Conservation (phyloP, 1,140 invertebrate species). For the Bactericera cockerelli region DNA sequence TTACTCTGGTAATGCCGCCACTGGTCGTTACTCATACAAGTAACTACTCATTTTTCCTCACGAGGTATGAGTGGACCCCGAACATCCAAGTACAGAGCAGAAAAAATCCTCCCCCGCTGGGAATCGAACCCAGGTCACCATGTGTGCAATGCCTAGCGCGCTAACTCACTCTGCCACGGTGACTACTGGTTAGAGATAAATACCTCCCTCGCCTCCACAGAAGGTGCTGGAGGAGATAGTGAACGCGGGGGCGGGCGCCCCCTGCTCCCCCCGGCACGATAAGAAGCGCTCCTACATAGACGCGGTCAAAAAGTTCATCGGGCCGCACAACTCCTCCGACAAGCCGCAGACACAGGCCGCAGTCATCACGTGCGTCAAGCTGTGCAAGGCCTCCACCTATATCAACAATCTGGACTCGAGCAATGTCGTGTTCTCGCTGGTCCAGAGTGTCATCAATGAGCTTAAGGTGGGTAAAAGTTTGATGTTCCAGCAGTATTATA, state of each 20-base stretch:
- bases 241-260: constrained; percentile 70
- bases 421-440: constrained; percentile 85
- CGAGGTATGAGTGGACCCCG: too few species aligned
- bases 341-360: constrained; percentile 85
- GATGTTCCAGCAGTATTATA: too few species aligned
- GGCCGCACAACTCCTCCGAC: constrained; percentile 55
- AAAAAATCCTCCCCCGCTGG: too few species aligned
- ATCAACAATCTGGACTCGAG: constrained; percentile 80
- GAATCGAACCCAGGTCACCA: too few species aligned
- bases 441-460: constrained; percentile 84
- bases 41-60: too few species aligned
- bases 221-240: constrained; percentile 88
- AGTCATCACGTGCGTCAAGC: constrained; percentile 84
- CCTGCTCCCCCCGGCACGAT: constrained; percentile 69
- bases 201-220: too few species aligned
- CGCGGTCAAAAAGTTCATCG: constrained; percentile 68
- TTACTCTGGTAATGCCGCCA: too few species aligned
- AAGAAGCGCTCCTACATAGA: constrained; percentile 92
- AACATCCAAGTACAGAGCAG: too few species aligned
- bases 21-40: too few species aligned
- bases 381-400: constrained; percentile 94
- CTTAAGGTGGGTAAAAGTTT: constrained; percentile 60
- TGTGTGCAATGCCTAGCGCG: too few species aligned
- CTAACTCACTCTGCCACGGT: too few species aligned
- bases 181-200: too few species aligned